These are phyloP conservation scores for Eupsilia transversa DNA, from an alignment of 2,888 invertebrate species.

Conservation along the genomic window DNA sequence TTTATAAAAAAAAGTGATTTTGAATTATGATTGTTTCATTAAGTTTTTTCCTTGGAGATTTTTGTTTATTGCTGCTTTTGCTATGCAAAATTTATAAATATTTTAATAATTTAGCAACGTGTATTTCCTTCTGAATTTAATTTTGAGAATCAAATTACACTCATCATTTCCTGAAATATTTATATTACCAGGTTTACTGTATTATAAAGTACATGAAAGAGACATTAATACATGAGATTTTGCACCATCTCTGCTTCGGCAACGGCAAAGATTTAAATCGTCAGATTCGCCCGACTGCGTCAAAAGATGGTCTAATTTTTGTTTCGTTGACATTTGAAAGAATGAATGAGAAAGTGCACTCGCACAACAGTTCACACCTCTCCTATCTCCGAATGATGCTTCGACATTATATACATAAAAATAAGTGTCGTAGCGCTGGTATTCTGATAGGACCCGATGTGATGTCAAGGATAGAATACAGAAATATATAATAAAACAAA, in stretches of 20 bases:
- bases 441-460: too few species aligned
- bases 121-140: background rate
- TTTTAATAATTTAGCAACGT: background rate
- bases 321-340: too few species aligned
- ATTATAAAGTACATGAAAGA: background rate
- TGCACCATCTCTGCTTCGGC: background rate
- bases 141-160: background rate
- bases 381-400: too few species aligned
- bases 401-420: too few species aligned
- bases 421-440: too few species aligned
- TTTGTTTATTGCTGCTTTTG: slow-evolving; percentile 6
- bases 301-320: too few species aligned
- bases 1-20: slow-evolving; percentile 40
- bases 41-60: slow-evolving; percentile 18
- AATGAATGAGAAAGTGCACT: too few species aligned
- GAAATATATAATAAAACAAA: too few species aligned
- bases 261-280: background rate
- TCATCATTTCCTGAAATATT: background rate
- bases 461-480: too few species aligned
- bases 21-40: slow-evolving; percentile 35
- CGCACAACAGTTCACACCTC: too few species aligned
- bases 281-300: background rate
- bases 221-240: too few species aligned
- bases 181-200: background rate
- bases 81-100: background rate